Conservation (phyloP, 30 jellyfish, hydroid and myxozoan species). For the Turritopsis dohrnii region DNA sequence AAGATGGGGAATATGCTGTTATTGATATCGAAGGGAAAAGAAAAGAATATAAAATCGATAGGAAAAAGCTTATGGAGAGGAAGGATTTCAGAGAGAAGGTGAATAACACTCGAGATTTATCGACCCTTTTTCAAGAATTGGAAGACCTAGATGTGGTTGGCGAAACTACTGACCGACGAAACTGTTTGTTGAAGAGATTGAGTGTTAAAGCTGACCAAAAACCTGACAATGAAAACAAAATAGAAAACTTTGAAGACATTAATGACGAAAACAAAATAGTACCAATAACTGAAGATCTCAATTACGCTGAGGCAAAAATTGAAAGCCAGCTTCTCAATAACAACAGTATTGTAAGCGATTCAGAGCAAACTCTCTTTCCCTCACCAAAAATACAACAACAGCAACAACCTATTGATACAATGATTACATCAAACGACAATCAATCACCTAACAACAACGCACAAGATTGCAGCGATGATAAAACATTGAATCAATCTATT, state of each 20-base stretch:
- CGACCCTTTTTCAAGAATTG: background rate
- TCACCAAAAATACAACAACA: background rate
- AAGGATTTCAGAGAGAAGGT: constrained; percentile 21
- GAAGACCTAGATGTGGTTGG: constrained; percentile 10
- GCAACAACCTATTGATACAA: background rate
- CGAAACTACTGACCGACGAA: background rate
- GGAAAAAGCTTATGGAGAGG: constrained; percentile 1
- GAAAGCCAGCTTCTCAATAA: background rate
- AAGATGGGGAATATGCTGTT: constrained; percentile 35
- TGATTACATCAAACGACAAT: background rate
- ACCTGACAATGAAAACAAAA: background rate
- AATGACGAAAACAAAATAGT: background rate
- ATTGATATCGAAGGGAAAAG: constrained; percentile 24
- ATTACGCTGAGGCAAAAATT: background rate
- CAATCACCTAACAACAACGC: background rate
- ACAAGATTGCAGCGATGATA: background rate
- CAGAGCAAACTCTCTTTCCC: background rate
- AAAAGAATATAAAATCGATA: constrained; percentile 30
- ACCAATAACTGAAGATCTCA: background rate
- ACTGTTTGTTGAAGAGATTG: background rate
- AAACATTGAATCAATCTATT: background rate
- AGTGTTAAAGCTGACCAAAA: background rate
- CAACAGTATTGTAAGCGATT: background rate
- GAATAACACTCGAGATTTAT: constrained; percentile 20
- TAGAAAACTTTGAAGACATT: background rate